Evolutionary conservation across 2,113 vertebrate species (phyloP), one percentile per base, ranked within the genome.

Genomic region (Pedetes capensis): DNA sequence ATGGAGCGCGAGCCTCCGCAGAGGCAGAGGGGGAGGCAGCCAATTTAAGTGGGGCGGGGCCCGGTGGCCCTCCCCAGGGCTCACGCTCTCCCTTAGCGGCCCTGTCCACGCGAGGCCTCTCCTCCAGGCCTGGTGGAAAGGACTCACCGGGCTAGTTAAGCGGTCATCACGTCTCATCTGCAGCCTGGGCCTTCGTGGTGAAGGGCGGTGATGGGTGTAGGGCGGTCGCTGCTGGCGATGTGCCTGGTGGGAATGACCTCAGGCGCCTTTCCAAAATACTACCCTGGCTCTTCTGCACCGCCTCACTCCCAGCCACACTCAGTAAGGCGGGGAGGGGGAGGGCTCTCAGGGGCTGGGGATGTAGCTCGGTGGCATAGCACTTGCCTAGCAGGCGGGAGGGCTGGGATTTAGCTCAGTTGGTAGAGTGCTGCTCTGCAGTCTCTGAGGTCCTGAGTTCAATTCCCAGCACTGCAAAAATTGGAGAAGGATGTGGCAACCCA

Each of bases 81-180:
- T 74, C 27, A 0, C 32, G 51, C 23, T 51, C 18, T 78, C 11
- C 68, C 20, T 42, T 53, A 9, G 55, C 5, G 42, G 18, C 42
- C 66, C 3, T 8, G 44, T n/a, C 49, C 59, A n/a, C 32, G 0
- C 7, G 34, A 68, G 32, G 32, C 53, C 37, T 83, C 63, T 27
- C 44, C 32, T 47, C 29, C 6, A 0, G 29, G 25, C 61, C 53
- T 25, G 20, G 13, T 37, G 11, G 79, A 78, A 83, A 37, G 25
- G 39, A 49, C 37, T 13, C 0, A n/a, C n/a, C 17, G 11, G 3
- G 2, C 1, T 29, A 6, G 11, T 53, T 1, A 16, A 34, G 68
- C 37, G 12, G 13, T 3, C 18, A 44, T 37, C 27, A 14, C 53
- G 61, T 14, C 34, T 34, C 44, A 37, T 6, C 75, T 32, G 2